Percentiles rank a stretch among this genome's conserved stretches.
Conservation (phyloP, 2,113 vertebrate genomes). For the Corythaeola cristata region DNA sequence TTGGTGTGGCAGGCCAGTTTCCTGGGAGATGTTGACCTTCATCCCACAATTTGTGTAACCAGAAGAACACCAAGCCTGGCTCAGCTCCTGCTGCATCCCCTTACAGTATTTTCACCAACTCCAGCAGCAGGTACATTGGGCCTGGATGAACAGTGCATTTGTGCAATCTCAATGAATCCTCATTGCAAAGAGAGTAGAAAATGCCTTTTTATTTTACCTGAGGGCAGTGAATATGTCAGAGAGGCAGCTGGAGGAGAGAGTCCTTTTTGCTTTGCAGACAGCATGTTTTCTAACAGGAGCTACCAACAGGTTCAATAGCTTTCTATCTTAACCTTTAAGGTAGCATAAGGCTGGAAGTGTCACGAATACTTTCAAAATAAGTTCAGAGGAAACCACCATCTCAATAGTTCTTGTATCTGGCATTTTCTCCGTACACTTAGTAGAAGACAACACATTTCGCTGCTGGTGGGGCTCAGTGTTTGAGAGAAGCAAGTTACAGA, state of each 20-base stretch:
- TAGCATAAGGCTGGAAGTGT: not conserved
- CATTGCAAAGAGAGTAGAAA: accelerated
- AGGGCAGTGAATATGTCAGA: not conserved
- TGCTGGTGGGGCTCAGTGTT: not conserved
- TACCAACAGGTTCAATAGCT: not conserved
- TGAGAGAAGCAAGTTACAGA: not conserved
- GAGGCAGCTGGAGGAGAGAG: not conserved
- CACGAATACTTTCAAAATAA: not conserved
- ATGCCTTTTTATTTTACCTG: not conserved
- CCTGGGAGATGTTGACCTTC: not conserved
- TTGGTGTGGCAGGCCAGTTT: not conserved
- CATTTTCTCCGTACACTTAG: not conserved
- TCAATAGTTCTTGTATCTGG: not conserved
- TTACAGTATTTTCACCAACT: not conserved
- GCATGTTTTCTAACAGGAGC: not conserved
- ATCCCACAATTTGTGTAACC: not conserved
- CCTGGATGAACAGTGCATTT: not conserved
- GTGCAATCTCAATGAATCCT: not conserved
- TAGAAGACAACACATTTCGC: not conserved
- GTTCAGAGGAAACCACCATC: not conserved
- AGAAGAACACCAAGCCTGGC: not conserved
- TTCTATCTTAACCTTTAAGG: not conserved
- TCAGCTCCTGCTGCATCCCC: not conserved
- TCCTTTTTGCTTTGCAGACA: not conserved
- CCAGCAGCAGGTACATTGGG: not conserved